Base-by-base conservation (phyloP, 1,140 invertebrate species). In the Vollenhovia emeryi region DNA sequence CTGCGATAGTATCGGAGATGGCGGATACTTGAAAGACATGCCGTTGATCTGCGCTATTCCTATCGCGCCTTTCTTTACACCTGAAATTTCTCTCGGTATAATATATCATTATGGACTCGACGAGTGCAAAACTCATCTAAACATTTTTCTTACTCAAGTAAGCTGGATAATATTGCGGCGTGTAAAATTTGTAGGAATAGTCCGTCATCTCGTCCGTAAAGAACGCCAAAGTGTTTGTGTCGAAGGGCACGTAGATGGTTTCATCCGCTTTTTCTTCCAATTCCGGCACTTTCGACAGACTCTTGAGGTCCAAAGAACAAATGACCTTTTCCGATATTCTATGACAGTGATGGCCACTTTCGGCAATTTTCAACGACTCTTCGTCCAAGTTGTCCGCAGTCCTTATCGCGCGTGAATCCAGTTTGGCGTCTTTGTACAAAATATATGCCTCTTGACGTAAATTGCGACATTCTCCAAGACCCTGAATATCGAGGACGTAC, bases 401-500 rank as follows among this genome's bases (percentile, higher is more conserved):
- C 13, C 52, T 76, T 45, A 80, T 83, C 8, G 50, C 6, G 5
- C 48, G 7, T 0, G 82, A 73, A 33, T 85, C 40, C 3, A 27
- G 18, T n/a, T 66, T 21, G 7, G 60, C 55, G 15, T 79, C 55
- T 2, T 91, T 84, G 59, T 93, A 93, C 68, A 74, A 43, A 55
- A 93, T 76, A 36, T 73, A 66, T 33, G 76, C 88, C 40, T 91
- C 79, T 52, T 89, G 84, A 62, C 79, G 84, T 57, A 91, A 90
- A 62, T 88, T 33, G 52, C 64, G 75, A 84, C 96, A 97, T 52
- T 95, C 95, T 13, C 91, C 90, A 3, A 95, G 86, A 21, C 96
- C 96, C 43, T 93, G 91, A 8, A 96, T 93, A 50, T 94, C 92
- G n/a, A 97, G 87, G 94, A 95, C 96, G 85, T 97, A 97, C 5